Percentiles rank a stretch among this genome's conserved stretches.
Conservation (phyloP, 2,113 vertebrate genomes). For the Excalfactoria chinensis region DNA sequence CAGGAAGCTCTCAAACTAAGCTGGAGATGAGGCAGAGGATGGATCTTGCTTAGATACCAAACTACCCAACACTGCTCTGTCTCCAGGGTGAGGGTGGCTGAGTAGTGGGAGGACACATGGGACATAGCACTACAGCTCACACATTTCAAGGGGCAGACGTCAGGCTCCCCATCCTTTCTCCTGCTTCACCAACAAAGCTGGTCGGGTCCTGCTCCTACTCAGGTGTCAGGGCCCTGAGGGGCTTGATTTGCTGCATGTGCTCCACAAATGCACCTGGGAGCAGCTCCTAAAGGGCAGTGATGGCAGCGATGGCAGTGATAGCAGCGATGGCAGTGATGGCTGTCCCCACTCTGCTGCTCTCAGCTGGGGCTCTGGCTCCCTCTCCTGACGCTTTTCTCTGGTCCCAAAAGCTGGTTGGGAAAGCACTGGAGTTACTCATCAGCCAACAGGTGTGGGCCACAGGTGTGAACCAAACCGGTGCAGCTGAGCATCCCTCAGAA, state of each 20-base stretch:
- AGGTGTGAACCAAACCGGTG: accelerated
- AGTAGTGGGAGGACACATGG: accelerated
- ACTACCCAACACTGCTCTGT: accelerated
- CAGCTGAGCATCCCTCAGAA: accelerated
- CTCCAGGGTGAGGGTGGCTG: not conserved
- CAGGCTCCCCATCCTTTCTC: not conserved
- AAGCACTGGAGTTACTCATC: not conserved
- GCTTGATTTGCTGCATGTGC: not conserved
- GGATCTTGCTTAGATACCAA: not conserved
- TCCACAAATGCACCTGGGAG: not conserved
- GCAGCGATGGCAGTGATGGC: not conserved
- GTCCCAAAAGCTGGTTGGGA: not conserved
- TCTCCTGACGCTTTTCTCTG: constrained; percentile 38
- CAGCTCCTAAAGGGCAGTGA: not conserved
- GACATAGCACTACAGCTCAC: accelerated
- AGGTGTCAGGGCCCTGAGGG: not conserved
- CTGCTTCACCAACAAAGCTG: not conserved
- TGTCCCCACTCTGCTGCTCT: not conserved
- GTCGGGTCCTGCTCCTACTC: not conserved
- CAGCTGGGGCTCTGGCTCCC: constrained; percentile 57
- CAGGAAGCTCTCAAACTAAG: not conserved
- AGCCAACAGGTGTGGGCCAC: accelerated
- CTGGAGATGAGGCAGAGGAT: not conserved
- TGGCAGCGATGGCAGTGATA: not conserved
- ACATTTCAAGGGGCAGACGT: not conserved